These are phyloP conservation scores for Syngnathoides biaculeatus DNA, from an alignment of 2,113 vertebrate genomes.

Conservation along the genomic window DNA sequence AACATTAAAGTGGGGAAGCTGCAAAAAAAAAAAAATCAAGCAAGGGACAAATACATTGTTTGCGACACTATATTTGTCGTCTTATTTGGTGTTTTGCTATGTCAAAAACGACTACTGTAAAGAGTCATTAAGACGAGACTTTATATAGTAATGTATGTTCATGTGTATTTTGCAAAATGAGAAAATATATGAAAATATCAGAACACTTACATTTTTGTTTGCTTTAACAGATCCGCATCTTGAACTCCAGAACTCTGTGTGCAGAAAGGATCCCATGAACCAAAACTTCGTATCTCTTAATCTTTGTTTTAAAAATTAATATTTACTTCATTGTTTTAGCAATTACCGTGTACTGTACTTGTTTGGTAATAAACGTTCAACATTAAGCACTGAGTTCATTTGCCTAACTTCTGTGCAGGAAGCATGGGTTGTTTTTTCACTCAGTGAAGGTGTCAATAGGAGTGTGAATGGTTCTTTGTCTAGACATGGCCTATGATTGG, in stretches of 20 bases:
- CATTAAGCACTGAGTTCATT: not conserved
- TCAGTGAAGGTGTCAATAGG: no score
- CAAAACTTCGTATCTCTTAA: not conserved
- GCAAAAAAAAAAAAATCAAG: not conserved
- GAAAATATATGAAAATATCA: no score
- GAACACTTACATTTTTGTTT: conserved; percentile 6
- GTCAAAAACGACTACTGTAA: not conserved
- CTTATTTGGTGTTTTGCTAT: not conserved
- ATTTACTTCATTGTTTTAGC: not conserved
- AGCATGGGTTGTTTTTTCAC: not conserved
- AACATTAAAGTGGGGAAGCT: no score
- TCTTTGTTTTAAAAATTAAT: conserved; percentile 3
- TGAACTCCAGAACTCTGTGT: conserved; percentile 76
- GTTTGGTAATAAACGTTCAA: conserved; percentile 4
- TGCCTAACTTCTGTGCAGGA: not conserved
- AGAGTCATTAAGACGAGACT: not conserved
- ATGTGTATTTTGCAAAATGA: not conserved
- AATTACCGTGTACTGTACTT: not conserved
- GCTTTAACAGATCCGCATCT: conserved; percentile 71
- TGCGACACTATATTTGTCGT: not conserved
- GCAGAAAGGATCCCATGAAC: conserved; percentile 86
- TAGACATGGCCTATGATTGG: no score
- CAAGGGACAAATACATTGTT: no score
- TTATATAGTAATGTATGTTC: not conserved
- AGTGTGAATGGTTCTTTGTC: no score